Evolutionary conservation across 2,113 vertebrate genomes (phyloP).

Genomic region (Tringa solitaria): DNA sequence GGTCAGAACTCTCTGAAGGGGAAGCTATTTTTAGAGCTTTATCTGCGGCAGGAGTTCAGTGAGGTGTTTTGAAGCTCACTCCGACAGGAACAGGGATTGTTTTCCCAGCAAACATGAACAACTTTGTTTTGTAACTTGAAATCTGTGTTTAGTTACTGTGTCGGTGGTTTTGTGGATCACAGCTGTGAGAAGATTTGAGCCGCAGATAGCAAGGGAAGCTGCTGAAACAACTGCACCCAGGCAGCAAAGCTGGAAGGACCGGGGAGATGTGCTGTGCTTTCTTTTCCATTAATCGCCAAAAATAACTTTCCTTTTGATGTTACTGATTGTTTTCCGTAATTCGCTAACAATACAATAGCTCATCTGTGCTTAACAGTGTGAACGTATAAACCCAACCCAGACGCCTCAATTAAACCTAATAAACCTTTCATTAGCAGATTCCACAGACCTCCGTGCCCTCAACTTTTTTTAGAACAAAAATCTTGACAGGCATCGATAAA

Average conservation of each 20-base stretch:
- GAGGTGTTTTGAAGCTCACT: slow-evolving; percentile 25
- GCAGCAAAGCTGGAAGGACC: background rate
- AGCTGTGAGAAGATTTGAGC: background rate
- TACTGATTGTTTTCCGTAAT: background rate
- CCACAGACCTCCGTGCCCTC: background rate
- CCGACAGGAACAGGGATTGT: background rate
- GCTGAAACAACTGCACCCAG: background rate
- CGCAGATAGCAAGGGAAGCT: fast-evolving
- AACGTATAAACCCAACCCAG: background rate
- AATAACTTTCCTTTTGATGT: background rate
- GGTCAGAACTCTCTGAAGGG: background rate
- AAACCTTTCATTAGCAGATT: background rate
- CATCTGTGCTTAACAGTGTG: background rate
- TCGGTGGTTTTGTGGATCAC: background rate
- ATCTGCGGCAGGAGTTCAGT: background rate
- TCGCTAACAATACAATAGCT: background rate
- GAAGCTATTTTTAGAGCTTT: slow-evolving; percentile 28
- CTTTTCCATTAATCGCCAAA: background rate
- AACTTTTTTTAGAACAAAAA: background rate
- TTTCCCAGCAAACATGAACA: background rate
- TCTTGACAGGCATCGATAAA: background rate
- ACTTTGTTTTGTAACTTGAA: background rate
- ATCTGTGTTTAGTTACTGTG: background rate
- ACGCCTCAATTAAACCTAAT: background rate
- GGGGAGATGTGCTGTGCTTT: background rate